Conservation (phyloP, 2,113 vertebrate genomes). For the Microcebus ravelobensis region DNA sequence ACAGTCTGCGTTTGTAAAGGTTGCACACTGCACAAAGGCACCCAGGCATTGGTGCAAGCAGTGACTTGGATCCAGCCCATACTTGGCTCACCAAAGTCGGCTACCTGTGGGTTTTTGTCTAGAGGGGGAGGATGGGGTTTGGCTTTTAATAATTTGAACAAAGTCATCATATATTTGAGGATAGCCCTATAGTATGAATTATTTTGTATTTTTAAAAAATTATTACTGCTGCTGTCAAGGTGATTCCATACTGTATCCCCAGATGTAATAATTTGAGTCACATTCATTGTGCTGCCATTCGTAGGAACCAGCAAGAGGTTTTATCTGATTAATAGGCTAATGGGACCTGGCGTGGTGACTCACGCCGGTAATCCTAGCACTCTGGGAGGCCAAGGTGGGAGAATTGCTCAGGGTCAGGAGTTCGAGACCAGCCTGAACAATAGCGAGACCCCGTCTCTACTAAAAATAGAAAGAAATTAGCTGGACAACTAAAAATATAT, state of each 20-base stretch:
- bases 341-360: not conserved
- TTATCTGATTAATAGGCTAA: not conserved
- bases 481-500: too few relatives aligned
- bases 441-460: too few relatives aligned
- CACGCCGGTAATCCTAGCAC: too few relatives aligned
- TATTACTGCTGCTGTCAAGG: not conserved
- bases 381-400: too few relatives aligned
- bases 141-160: not conserved
- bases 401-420: too few relatives aligned
- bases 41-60: too few relatives aligned
- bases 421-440: too few relatives aligned
- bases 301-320: not conserved
- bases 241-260: not conserved
- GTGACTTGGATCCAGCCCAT: not conserved
- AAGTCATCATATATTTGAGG: not conserved
- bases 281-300: not conserved
- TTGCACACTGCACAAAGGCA: not conserved
- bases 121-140: not conserved
- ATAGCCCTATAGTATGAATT: not conserved
- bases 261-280: conserved; percentile 18
- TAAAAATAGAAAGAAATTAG: too few relatives aligned
- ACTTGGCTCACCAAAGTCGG: not conserved
- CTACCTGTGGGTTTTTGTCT: not conserved
- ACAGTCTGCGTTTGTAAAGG: accelerated
- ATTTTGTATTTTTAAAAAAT: not conserved